Percentiles rank a stretch among this genome's conserved stretches.
phyloP scores from a whole-genome alignment of 2,888 invertebrate species.

The Nemotelus pantherinus region DNA sequence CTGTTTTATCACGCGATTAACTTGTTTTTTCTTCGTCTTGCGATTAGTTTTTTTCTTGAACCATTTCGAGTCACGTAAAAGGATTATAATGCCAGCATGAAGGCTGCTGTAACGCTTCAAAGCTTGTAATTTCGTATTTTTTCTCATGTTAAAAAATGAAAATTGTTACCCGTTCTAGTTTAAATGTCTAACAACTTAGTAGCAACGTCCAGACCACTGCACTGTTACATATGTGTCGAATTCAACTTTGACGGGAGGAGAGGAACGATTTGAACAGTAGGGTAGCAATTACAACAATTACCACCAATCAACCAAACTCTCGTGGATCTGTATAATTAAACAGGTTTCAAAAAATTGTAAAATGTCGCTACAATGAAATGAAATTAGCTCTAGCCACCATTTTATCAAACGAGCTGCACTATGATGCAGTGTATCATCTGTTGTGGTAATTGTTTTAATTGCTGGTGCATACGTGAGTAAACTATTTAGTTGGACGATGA shows the following conservation, averaged over 20 bases:
- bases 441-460: slow-evolving; percentile 9
- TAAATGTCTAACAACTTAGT: neutral
- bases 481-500: neutral
- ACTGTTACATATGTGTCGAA: no score
- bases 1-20: slow-evolving; percentile 34
- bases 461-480: slow-evolving; percentile 7
- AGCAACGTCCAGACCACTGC: neutral
- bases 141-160: slow-evolving; percentile 24
- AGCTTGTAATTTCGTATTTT: neutral
- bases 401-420: slow-evolving; percentile 17
- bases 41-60: slow-evolving; percentile 5
- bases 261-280: neutral
- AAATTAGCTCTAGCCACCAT: neutral
- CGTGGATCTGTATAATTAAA: slow-evolving; percentile 8
- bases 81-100: slow-evolving; percentile 27
- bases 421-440: neutral
- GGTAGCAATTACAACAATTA: slow-evolving; percentile 37
- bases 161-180: slow-evolving; percentile 21
- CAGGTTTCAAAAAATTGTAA: slow-evolving; percentile 3
- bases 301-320: slow-evolving; percentile 28
- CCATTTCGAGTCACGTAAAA: slow-evolving; percentile 38
- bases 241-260: no score
- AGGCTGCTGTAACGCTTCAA: slow-evolving; percentile 3
- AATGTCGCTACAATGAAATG: slow-evolving; percentile 22
- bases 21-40: slow-evolving; percentile 6